These are phyloP conservation scores for Pseudorasbora parva DNA, from an alignment of 2,113 vertebrate genomes.

Conservation along the genomic window DNA sequence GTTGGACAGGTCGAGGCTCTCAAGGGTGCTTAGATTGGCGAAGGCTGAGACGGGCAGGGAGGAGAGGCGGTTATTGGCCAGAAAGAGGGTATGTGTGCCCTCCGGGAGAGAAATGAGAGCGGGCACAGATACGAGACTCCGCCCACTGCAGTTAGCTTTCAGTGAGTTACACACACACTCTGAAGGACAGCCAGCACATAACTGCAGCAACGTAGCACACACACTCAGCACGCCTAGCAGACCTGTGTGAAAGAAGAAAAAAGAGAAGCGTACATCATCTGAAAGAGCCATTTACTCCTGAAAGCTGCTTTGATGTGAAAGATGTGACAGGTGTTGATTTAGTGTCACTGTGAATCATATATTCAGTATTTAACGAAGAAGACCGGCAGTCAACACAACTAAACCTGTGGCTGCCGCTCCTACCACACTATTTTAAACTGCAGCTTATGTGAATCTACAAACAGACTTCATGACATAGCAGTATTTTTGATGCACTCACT, in stretches of 20 bases:
- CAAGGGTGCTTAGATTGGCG: slow-evolving; percentile 88
- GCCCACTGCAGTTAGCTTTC: slow-evolving; percentile 89
- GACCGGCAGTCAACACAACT: background rate
- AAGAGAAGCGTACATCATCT: background rate
- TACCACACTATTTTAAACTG: background rate
- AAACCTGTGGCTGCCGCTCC: slow-evolving; percentile 1
- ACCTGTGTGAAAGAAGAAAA: slow-evolving; percentile 69
- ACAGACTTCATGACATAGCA: background rate
- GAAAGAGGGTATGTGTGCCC: slow-evolving; percentile 86
- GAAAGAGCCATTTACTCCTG: background rate
- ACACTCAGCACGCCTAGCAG: slow-evolving; percentile 82
- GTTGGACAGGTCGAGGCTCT: slow-evolving; percentile 95
- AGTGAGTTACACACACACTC: slow-evolving; percentile 86
- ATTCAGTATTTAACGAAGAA: background rate
- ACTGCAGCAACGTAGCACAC: slow-evolving; percentile 72
- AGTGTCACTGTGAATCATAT: slow-evolving; percentile 12
- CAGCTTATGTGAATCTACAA: background rate
- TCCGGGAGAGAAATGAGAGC: slow-evolving; percentile 84
- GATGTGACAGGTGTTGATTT: slow-evolving; percentile 33
- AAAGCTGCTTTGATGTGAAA: slow-evolving; percentile 10
- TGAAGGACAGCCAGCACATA: slow-evolving; percentile 83
- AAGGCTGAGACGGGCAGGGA: slow-evolving; percentile 83
- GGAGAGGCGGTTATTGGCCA: slow-evolving; percentile 93
- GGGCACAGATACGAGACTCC: slow-evolving; percentile 86
- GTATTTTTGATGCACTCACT: background rate